These are phyloP conservation scores for Amorpha juglandis DNA, from an alignment of 2,888 invertebrate genomes.

Conservation along the genomic window DNA sequence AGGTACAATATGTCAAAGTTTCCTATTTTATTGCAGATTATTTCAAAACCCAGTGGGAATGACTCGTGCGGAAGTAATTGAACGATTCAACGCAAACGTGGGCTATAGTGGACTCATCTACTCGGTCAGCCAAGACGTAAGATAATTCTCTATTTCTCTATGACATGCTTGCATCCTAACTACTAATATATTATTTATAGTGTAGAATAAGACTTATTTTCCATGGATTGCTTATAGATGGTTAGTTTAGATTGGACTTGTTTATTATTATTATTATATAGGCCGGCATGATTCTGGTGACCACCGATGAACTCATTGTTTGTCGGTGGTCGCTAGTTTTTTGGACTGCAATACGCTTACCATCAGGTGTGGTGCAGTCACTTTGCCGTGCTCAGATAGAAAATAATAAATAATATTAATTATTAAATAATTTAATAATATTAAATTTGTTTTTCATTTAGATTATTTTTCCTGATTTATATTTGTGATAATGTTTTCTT, in stretches of 20 bases:
- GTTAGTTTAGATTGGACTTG: too few relatives aligned
- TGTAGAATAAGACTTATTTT: slow-evolving; percentile 31
- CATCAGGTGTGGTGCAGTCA: too few relatives aligned
- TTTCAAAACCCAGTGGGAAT: slow-evolving; percentile 85
- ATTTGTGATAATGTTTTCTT: background rate
- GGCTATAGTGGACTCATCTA: slow-evolving; percentile 98
- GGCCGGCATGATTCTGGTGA: too few relatives aligned
- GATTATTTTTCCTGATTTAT: background rate
- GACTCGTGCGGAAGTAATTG: slow-evolving; percentile 90
- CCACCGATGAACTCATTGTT: too few relatives aligned
- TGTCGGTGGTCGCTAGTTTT: too few relatives aligned
- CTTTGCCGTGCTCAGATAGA: too few relatives aligned
- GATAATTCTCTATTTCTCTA: slow-evolving; percentile 48
- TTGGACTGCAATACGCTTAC: too few relatives aligned
- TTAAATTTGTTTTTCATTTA: background rate
- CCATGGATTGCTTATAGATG: slow-evolving; percentile 29
- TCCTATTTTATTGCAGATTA: slow-evolving; percentile 57
- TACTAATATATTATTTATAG: slow-evolving; percentile 30
- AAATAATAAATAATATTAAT: background rate
- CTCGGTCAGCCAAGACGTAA: slow-evolving; percentile 97
- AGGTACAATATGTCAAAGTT: background rate
- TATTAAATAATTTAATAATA: background rate
- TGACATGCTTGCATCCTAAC: slow-evolving; percentile 36
- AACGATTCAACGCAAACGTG: slow-evolving; percentile 98
- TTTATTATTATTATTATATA: too few relatives aligned